Evolutionary conservation across 2,113 vertebrate genomes (phyloP).

Genomic region (Clarias magur): DNA sequence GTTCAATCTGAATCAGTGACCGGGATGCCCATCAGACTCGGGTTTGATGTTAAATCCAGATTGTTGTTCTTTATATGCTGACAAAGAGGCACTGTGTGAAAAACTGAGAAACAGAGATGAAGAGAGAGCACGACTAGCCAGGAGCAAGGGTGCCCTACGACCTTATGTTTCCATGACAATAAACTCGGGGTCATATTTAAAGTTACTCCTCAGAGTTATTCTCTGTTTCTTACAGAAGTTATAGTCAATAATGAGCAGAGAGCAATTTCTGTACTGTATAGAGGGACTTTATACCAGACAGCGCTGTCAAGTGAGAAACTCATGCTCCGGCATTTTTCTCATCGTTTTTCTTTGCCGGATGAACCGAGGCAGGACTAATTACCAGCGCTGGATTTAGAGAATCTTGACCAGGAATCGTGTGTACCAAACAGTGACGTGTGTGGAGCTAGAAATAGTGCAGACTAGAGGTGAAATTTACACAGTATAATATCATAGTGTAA

Average conservation of each 20-base stretch:
- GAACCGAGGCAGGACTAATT: not conserved
- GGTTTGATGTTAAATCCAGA: too few relatives aligned
- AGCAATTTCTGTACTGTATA: not conserved
- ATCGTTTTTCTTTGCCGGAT: not conserved
- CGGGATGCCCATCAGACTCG: not conserved
- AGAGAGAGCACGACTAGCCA: constrained; percentile 5
- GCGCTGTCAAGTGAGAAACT: not conserved
- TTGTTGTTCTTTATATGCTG: not conserved
- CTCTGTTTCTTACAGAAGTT: not conserved
- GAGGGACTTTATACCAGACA: not conserved
- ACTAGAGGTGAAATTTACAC: not conserved
- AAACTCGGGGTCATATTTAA: not conserved
- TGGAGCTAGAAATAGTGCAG: not conserved
- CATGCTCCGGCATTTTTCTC: not conserved
- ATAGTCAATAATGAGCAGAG: not conserved
- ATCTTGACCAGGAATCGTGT: not conserved
- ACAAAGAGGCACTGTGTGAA: not conserved
- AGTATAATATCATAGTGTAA: not conserved
- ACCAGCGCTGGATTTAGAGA: not conserved
- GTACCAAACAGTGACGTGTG: not conserved
- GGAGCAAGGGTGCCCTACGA: constrained; percentile 18
- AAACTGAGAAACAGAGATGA: not conserved
- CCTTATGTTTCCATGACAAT: constrained; percentile 37
- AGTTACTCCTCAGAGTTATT: not conserved
- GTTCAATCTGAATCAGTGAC: not conserved